Conservation (phyloP, 2,797 vertebrate species). For the Phylloscopus collybita region DNA sequence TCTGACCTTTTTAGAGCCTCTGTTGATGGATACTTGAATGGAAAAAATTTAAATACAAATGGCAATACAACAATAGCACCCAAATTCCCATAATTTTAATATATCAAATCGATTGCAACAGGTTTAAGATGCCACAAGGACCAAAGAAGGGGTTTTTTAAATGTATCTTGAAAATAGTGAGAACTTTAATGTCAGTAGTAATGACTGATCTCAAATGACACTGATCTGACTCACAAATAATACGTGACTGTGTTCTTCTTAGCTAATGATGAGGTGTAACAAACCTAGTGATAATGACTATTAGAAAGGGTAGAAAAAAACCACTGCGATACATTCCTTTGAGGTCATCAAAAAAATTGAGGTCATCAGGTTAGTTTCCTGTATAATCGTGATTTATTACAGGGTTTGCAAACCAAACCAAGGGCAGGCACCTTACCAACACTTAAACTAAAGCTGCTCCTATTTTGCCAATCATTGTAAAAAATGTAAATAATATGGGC, state of each 20-base stretch:
- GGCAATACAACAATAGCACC: neutral
- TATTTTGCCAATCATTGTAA: neutral
- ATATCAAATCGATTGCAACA: neutral
- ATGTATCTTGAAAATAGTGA: neutral
- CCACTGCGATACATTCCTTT: neutral
- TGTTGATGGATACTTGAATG: neutral
- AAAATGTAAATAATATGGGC: neutral
- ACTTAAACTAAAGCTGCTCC: neutral
- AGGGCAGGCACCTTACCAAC: neutral
- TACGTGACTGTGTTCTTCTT: neutral
- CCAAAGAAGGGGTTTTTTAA: neutral
- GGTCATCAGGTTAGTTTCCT: neutral
- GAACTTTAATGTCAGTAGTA: neutral
- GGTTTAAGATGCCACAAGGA: neutral
- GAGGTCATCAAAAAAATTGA: neutral
- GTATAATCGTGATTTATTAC: neutral
- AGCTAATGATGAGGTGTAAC: neutral
- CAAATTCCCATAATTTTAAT: neutral
- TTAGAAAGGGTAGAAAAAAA: neutral
- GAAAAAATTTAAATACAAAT: constrained; percentile 25
- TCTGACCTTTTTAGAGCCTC: constrained; percentile 1
- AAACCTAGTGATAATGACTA: neutral
- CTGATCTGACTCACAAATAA: neutral
- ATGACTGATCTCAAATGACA: neutral
- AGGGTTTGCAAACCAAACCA: neutral